A percentile compares a stretch with the other conserved stretches of the same genome.
Conservation (phyloP, 2,888 invertebrate genomes). For the Drosophila prolongata region DNA sequence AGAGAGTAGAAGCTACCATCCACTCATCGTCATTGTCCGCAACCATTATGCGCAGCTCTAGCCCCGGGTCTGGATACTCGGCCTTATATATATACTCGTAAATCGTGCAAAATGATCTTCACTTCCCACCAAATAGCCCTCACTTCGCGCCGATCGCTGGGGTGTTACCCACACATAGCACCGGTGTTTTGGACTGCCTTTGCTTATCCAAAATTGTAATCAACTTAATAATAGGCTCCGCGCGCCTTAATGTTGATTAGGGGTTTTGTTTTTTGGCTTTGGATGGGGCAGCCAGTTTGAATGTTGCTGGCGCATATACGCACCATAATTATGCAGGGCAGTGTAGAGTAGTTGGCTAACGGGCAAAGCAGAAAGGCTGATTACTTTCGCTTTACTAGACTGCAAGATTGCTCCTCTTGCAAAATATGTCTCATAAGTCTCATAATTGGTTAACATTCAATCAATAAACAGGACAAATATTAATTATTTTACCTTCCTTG, state of each 20-base stretch:
- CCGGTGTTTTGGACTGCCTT: slow-evolving; percentile 35
- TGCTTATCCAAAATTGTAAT: slow-evolving; percentile 75
- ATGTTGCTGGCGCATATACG: slow-evolving; percentile 57
- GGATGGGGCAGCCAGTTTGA: slow-evolving; percentile 46
- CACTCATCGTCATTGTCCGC: slow-evolving; percentile 64
- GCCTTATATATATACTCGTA: slow-evolving; percentile 10
- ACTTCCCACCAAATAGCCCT: slow-evolving; percentile 10
- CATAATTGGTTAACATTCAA: background rate
- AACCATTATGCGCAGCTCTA: slow-evolving; percentile 32
- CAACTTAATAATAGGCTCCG: slow-evolving; percentile 73
- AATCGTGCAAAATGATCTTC: slow-evolving; percentile 65
- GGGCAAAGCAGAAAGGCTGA: slow-evolving; percentile 19
- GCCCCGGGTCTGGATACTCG: slow-evolving; percentile 33
- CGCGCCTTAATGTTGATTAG: slow-evolving; percentile 67
- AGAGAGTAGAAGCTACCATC: slow-evolving; percentile 55
- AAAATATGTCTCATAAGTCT: no score
- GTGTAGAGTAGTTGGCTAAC: slow-evolving; percentile 37
- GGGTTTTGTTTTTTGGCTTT: slow-evolving; percentile 40
- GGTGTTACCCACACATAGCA: slow-evolving; percentile 64
- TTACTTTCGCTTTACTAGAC: slow-evolving; percentile 54
- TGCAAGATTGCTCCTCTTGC: background rate
- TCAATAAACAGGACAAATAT: no score
- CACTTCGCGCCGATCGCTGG: slow-evolving; percentile 19
- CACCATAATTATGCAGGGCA: slow-evolving; percentile 60
- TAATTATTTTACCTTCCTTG: no score